phyloP scores from a whole-genome alignment of 2,888 invertebrate genomes.

The Brachylomia viminalis region DNA sequence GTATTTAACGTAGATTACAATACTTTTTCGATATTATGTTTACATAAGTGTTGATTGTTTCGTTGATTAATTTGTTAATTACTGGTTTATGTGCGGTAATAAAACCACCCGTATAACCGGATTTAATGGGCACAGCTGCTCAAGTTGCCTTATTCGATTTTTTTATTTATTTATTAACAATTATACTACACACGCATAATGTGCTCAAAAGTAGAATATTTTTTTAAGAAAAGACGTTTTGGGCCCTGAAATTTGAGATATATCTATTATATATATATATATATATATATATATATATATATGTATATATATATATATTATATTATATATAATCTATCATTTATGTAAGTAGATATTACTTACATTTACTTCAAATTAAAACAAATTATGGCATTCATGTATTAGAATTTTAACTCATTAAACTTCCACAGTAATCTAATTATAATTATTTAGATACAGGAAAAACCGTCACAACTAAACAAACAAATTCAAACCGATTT shows the following conservation, averaged over 20 bases:
- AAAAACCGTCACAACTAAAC: slow-evolving; percentile 10
- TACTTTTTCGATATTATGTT: slow-evolving; percentile 71
- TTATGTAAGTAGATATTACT: not conserved
- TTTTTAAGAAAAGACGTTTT: not conserved
- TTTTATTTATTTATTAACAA: slow-evolving; percentile 39
- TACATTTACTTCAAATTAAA: not conserved
- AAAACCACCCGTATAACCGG: slow-evolving; percentile 38
- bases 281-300: too few species aligned
- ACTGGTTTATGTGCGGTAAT: slow-evolving; percentile 39
- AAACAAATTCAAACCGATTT: slow-evolving; percentile 18
- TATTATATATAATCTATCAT: too few species aligned
- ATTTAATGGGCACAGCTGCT: slow-evolving; percentile 19
- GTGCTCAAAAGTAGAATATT: not conserved
- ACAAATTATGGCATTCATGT: not conserved
- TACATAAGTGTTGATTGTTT: slow-evolving; percentile 60
- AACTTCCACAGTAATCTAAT: not conserved
- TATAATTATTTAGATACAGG: not conserved
- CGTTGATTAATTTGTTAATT: slow-evolving; percentile 58
- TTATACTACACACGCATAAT: slow-evolving; percentile 21
- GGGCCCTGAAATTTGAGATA: not conserved
- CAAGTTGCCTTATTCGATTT: slow-evolving; percentile 29
- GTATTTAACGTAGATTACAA: slow-evolving; percentile 82
- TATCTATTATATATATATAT: not conserved
- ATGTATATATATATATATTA: too few species aligned
- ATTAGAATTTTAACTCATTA: not conserved